Percentiles rank a stretch among this genome's conserved stretches.
Evolutionary conservation across 2,113 vertebrate species (phyloP).

Genomic region (Zingel zingel): DNA sequence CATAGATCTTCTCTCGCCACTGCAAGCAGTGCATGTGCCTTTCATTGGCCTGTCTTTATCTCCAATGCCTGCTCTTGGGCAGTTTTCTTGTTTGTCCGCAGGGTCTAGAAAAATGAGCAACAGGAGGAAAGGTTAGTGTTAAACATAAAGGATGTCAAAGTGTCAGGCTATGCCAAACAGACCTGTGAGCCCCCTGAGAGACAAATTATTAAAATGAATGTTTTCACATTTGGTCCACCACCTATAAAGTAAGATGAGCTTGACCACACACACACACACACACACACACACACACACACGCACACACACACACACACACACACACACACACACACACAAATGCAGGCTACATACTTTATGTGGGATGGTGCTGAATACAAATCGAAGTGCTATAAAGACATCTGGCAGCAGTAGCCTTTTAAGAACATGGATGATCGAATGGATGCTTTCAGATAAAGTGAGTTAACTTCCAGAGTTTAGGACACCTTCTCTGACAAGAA

Average conservation of each 20-base stretch:
- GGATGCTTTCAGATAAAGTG: constrained; percentile 1
- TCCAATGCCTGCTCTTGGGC: constrained; percentile 4
- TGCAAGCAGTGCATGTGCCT: not conserved
- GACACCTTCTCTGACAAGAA: not conserved
- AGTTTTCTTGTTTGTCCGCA: constrained; percentile 57
- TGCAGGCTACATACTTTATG: not conserved
- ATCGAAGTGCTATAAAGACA: constrained; percentile 9
- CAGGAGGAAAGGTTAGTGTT: constrained; percentile 64
- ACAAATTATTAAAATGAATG: constrained; percentile 45
- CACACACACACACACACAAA: not conserved
- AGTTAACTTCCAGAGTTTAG: constrained; percentile 10
- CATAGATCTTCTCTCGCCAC: constrained; percentile 16
- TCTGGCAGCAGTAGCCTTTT: constrained; percentile 5
- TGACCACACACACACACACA: not conserved
- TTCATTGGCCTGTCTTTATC: constrained; percentile 4
- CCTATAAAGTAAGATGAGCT: constrained; percentile 13
- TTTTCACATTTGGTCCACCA: constrained; percentile 33
- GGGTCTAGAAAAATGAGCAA: constrained; percentile 35
- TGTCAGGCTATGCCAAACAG: constrained; percentile 42
- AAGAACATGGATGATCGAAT: constrained; percentile 7
- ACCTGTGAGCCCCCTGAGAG: constrained; percentile 27
- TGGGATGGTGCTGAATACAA: constrained; percentile 28
- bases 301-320: too few relatives aligned
- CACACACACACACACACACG: not conserved
- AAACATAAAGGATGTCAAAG: constrained; percentile 46